phyloP scores from a whole-genome alignment of 2,888 invertebrate genomes.

The Fragum fragum region DNA sequence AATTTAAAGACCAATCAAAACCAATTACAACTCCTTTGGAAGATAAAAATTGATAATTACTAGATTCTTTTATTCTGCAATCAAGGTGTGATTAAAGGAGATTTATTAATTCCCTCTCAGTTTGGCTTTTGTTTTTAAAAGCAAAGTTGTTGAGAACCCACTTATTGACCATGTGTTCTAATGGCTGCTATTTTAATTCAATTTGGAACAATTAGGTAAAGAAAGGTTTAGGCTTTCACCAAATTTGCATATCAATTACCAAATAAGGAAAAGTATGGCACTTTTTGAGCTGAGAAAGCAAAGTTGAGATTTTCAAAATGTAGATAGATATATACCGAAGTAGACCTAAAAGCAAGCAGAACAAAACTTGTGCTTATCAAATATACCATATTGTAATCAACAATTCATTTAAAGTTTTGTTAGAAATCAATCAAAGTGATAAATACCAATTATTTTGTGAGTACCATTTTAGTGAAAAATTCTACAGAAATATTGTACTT shows the following conservation, averaged over 20 bases:
- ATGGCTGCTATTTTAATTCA: constrained; percentile 47
- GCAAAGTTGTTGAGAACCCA: constrained; percentile 10
- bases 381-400: neutral
- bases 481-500: no score
- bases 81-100: constrained; percentile 54
- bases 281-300: constrained; percentile 56
- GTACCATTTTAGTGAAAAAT: neutral
- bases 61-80: constrained; percentile 38
- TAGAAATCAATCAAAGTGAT: neutral
- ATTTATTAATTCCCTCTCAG: constrained; percentile 31
- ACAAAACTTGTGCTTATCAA: constrained; percentile 36
- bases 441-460: neutral
- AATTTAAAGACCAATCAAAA: constrained; percentile 51
- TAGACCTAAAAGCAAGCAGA: constrained; percentile 26
- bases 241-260: constrained; percentile 40
- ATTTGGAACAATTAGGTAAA: constrained; percentile 37
- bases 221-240: constrained; percentile 17
- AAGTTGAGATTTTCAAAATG: constrained; percentile 58
- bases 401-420: constrained; percentile 11
- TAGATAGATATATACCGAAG: constrained; percentile 42
- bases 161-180: neutral
- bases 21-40: constrained; percentile 52
- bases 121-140: constrained; percentile 58
- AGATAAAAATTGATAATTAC: constrained; percentile 54
- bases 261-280: constrained; percentile 36